Base-by-base conservation (phyloP, 1,140 invertebrate genomes). In the Pararge aegeria region DNA sequence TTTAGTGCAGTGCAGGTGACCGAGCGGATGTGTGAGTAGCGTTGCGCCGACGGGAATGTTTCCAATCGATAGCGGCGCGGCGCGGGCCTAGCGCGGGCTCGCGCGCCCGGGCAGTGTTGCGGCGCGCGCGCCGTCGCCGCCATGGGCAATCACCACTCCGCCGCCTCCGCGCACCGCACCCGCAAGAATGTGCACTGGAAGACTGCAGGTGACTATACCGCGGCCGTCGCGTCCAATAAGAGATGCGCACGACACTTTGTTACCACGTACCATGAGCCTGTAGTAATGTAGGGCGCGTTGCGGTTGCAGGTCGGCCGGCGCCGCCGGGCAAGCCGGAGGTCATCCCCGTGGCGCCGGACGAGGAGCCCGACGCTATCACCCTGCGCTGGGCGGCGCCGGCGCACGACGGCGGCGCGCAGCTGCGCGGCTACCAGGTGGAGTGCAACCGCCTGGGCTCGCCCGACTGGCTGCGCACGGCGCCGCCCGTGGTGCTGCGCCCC, bases 401-500 rank as follows among this genome's bases (percentile, higher is more conserved):
- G 29, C 93, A 93, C 72, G 96, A 98, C 90, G 97, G 97, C 21
- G 98, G 97, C 18, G 95, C 97, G 5, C 95, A 96, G 9, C 95
- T 99, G 64, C 94, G 94, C 51, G 96, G 95, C 2, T 97, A 96
- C 67, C 87, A 95, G 38, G 95, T 97, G 20, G 95, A 97, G 81
- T 95, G 96, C 83, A 93, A 95, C 51, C 92, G 95, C 40, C 91
- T 94, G 30, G 95, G 95, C 2, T 94, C 94, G 0, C 91, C 94
- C 0, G 92, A 95, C 55, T 97, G 95, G 95, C 92, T 95, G 5
- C 92, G 94, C 61, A 94, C 95, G 1, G 93, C 94, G 6, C 93
- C 95, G 6, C 91, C 92, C 18, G 87, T 95, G 1, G 94, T 96
- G 4, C 83, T 90, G 3, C 91, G 92, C 24, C 93, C 94, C 0